These are phyloP conservation scores for Hipparchia sbordonii DNA, from an alignment of 2,888 invertebrate genomes.

Conservation along the genomic window DNA sequence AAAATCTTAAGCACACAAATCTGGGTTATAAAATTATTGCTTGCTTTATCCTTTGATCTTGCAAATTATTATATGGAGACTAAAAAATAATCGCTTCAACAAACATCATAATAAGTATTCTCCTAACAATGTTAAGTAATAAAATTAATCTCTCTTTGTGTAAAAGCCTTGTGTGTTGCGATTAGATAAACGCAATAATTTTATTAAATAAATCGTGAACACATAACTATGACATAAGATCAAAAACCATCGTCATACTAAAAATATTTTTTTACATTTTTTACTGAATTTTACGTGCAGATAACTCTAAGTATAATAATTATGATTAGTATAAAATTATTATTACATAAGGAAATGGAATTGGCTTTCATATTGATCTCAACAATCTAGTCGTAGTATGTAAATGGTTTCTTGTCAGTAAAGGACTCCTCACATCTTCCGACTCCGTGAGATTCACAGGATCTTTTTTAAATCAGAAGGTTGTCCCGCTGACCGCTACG, in stretches of 20 bases:
- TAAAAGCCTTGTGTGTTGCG: slow-evolving; percentile 2
- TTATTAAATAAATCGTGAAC: slow-evolving; percentile 10
- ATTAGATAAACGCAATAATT: slow-evolving; percentile 27
- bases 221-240: too few relatives aligned
- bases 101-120: background rate
- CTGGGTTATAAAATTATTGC: too few relatives aligned
- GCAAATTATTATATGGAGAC: too few relatives aligned
- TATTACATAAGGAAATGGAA: slow-evolving; percentile 41
- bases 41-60: too few relatives aligned
- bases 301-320: background rate
- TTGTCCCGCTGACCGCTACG: too few relatives aligned
- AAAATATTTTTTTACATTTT: slow-evolving; percentile 29
- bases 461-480: too few relatives aligned
- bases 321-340: slow-evolving; percentile 23
- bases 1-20: too few relatives aligned
- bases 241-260: too few relatives aligned
- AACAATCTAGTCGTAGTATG: slow-evolving; percentile 54
- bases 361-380: slow-evolving; percentile 71
- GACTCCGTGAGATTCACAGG: too few relatives aligned
- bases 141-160: background rate
- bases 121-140: background rate
- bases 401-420: slow-evolving; percentile 26
- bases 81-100: background rate
- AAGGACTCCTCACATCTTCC: background rate
- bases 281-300: background rate